Conservation (phyloP, 2,113 vertebrate genomes). For the Marmota monax region DNA sequence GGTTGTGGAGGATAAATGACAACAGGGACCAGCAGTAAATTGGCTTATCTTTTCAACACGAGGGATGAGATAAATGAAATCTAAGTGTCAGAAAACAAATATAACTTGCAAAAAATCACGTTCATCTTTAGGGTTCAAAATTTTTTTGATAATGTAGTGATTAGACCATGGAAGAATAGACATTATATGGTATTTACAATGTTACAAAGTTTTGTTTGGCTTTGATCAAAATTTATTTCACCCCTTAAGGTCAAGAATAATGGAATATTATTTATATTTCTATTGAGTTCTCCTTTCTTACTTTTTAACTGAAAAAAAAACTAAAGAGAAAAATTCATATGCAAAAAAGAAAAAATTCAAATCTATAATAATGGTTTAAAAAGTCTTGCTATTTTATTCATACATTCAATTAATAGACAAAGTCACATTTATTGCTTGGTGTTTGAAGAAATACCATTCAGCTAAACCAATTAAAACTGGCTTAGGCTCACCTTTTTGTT, state of each 20-base stretch:
- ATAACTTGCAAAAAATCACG: background rate
- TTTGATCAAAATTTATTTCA: background rate
- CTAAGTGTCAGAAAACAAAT: constrained; percentile 55
- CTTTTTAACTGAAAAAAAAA: background rate
- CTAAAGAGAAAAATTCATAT: background rate
- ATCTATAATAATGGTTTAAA: background rate
- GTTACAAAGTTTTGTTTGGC: background rate
- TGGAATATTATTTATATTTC: background rate
- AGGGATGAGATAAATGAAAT: background rate
- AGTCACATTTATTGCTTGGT: background rate
- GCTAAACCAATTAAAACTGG: background rate
- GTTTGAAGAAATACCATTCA: background rate
- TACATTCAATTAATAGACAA: background rate
- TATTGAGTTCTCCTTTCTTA: background rate
- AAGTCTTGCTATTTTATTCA: background rate
- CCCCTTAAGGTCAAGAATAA: background rate
- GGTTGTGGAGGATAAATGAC: constrained; percentile 32
- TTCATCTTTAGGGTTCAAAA: background rate
- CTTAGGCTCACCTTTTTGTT: background rate
- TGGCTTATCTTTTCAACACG: background rate
- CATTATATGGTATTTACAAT: background rate
- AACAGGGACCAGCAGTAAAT: background rate
- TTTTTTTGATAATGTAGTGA: background rate
- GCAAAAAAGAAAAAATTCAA: background rate
- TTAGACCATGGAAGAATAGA: background rate